Evolutionary conservation across 2,797 vertebrate genomes (phyloP), one percentile per base, ranked within the genome.

Genomic region (Lithobates sylvaticus): DNA sequence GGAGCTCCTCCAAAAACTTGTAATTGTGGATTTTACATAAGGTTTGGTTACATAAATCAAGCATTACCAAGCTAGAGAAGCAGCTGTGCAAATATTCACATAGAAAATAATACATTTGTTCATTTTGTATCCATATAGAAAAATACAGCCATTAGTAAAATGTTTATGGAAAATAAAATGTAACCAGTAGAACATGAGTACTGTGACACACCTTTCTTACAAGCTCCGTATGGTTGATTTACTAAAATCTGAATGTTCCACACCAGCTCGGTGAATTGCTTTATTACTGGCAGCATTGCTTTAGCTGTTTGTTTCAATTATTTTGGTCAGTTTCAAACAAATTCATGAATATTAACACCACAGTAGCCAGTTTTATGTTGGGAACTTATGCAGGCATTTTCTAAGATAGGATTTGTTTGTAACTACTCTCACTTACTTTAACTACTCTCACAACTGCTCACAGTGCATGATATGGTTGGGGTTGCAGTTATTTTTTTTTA

Each of bases 101-200:
- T n/a, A 61, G 21, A 61, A 61, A 61, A n/a, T 61, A 61, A 61
- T 61, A 61, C 54, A 21, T 61, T 61, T 23, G 21, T 23, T 18
- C 21, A 61, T 23, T 61, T 61, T 61, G 54, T n/a, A 61, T 23
- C 54, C 54, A 61, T 61, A n/a, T 23, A 61, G 18, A 23, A 61
- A 61, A 61, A 61, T 54, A 54, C 50, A 54, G 16, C 13, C 50
- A 54, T 54, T 54, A 18, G 15, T 61, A 23, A 23, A 61, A 61
- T 61, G 54, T 61, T 61, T 61, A 61, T 61, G 54, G 54, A 61
- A 61, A 61, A 61, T 61, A 61, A 58, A 61, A 61, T 61, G 54
- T 61, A 61, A 61, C 54, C 7, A 61, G 54, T 61, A 61, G 54
- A n/a, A 4, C 18, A 61, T 61, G 21, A n/a, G n/a, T 54, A 18